phyloP scores from a whole-genome alignment of 2,888 invertebrate species.

The Dryobota labecula region DNA sequence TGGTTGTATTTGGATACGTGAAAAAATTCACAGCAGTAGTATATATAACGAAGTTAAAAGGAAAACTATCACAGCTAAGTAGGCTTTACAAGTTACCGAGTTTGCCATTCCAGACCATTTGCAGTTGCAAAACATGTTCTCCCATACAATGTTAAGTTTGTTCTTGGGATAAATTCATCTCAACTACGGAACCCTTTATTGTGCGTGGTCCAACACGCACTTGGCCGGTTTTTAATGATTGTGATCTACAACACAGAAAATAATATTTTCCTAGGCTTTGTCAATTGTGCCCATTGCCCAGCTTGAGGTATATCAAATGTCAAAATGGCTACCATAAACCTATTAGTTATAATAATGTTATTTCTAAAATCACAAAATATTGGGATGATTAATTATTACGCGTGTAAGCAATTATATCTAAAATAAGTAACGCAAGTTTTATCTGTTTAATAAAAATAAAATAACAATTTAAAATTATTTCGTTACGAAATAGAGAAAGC shows the following conservation, averaged over 20 bases:
- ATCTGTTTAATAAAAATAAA: constrained; percentile 16
- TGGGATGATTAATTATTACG: constrained; percentile 2
- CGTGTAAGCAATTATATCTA: constrained; percentile 11
- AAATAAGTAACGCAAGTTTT: constrained; percentile 36
- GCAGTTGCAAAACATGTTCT: too few relatives aligned
- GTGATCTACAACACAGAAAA: background rate
- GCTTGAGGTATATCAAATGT: background rate
- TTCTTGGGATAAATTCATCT: too few relatives aligned
- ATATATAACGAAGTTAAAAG: too few relatives aligned
- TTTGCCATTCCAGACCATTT: too few relatives aligned
- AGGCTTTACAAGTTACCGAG: too few relatives aligned
- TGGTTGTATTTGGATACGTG: too few relatives aligned
- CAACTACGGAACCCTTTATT: too few relatives aligned
- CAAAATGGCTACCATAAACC: constrained; percentile 28
- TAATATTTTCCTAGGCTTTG: background rate
- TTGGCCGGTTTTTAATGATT: too few relatives aligned
- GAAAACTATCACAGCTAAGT: too few relatives aligned
- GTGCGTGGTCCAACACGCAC: too few relatives aligned
- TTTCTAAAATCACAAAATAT: constrained; percentile 13
- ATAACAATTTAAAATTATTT: constrained; percentile 21
- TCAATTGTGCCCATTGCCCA: background rate
- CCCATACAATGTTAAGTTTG: too few relatives aligned
- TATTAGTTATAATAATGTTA: background rate
- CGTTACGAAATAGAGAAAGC: constrained; percentile 60
- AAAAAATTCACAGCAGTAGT: too few relatives aligned